A percentile compares a stretch with the other conserved stretches of the same genome.
These are phyloP conservation scores for Empis livida DNA, from an alignment of 2,888 invertebrate species.

Conservation along the genomic window DNA sequence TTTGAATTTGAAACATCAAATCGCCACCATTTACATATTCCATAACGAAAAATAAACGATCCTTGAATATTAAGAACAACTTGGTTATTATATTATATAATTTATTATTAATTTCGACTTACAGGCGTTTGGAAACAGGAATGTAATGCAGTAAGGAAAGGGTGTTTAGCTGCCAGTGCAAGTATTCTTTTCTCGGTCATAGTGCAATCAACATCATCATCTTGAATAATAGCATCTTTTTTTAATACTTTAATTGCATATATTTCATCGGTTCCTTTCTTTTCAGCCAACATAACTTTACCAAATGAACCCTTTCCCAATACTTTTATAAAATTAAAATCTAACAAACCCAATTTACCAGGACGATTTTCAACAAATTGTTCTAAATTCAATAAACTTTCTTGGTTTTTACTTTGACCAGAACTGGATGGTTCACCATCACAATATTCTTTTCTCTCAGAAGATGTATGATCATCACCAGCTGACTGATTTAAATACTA, in stretches of 20 bases:
- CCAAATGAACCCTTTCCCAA: conserved; percentile 98
- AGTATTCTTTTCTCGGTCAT: conserved; percentile 97
- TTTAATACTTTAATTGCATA: conserved; percentile 83
- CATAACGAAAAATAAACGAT: conserved; percentile 97
- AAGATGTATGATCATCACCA: conserved; percentile 37
- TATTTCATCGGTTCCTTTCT: conserved; percentile 81
- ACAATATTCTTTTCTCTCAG: conserved; percentile 29
- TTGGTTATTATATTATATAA: background rate
- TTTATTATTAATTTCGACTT: conserved; percentile 5
- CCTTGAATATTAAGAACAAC: conserved; percentile 35
- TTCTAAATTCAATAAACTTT: conserved; percentile 21
- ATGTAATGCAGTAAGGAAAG: conserved; percentile 93
- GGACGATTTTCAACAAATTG: conserved; percentile 28
- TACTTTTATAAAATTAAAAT: conserved; percentile 97
- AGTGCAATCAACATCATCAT: conserved; percentile 98
- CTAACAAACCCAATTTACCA: conserved; percentile 59
- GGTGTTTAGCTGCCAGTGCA: conserved; percentile 93
- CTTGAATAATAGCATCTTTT: conserved; percentile 96
- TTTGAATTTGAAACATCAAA: conserved; percentile 98
- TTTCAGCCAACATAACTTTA: conserved; percentile 96
- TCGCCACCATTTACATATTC: conserved; percentile 99
- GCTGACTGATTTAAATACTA: conserved; percentile 34
- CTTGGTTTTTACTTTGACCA: conserved; percentile 12
- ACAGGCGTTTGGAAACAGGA: conserved; percentile 93
- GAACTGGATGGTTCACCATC: conserved; percentile 22